These are phyloP conservation scores for Sarcophaga carnaria DNA, from an alignment of 2,888 invertebrate genomes.

Conservation along the genomic window DNA sequence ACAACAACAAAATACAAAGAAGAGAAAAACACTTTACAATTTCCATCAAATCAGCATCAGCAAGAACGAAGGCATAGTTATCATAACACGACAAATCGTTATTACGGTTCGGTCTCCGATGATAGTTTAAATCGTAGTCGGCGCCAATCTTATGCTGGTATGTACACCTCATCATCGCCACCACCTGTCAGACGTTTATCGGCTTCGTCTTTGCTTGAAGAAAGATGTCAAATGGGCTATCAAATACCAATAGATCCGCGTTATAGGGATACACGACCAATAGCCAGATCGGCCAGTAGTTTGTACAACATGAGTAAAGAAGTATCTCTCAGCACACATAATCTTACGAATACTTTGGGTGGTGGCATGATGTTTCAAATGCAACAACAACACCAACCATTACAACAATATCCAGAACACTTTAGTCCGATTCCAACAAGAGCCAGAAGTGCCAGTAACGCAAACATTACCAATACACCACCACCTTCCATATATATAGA, in stretches of 20 bases:
- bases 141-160: conserved; percentile 76
- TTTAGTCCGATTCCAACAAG: conserved; percentile 74
- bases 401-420: conserved; percentile 43
- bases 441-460: conserved; percentile 69
- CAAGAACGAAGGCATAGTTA: conserved; percentile 69
- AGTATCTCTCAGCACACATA: conserved; percentile 62
- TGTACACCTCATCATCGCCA: conserved; percentile 73
- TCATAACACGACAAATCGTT: conserved; percentile 70
- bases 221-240: conserved; percentile 78
- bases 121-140: conserved; percentile 79
- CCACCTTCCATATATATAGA: conserved; percentile 81
- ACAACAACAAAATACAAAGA: conserved; percentile 45
- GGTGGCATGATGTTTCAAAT: conserved; percentile 56
- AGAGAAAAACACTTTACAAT: conserved; percentile 62
- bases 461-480: conserved; percentile 73
- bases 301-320: conserved; percentile 71
- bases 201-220: conserved; percentile 80
- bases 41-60: conserved; percentile 71
- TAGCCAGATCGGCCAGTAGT: conserved; percentile 79
- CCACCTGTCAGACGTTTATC: conserved; percentile 78
- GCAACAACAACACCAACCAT: conserved; percentile 24
- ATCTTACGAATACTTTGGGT: conserved; percentile 53
- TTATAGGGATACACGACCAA: conserved; percentile 81
- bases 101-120: conserved; percentile 80
- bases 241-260: conserved; percentile 81